Percentiles rank a stretch among this genome's conserved stretches.
These are phyloP conservation scores for human DNA, from an alignment of 2,113 vertebrate genomes.

Conservation along the genomic window GRCh38 chr15:61338001-61338500, in stretches of 20 bases:
- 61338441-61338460: not conserved
- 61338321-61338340: slow-evolving; percentile 78
- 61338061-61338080: slow-evolving; percentile 31
- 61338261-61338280: slow-evolving; percentile 86
- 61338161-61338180: slow-evolving; percentile 78
- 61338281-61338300: slow-evolving; percentile 86
- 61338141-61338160: slow-evolving; percentile 79
- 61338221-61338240: slow-evolving; percentile 82
- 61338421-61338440: not conserved
- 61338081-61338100: slow-evolving; percentile 46
- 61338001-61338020: slow-evolving; percentile 46
- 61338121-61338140: slow-evolving; percentile 72
- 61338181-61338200: slow-evolving; percentile 84
- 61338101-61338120: slow-evolving; percentile 38
- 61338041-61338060: not conserved
- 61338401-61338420: not conserved
- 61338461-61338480: not conserved
- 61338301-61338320: slow-evolving; percentile 82
- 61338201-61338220: slow-evolving; percentile 82
- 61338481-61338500: not conserved
- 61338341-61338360: slow-evolving; percentile 80
- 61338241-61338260: slow-evolving; percentile 83
- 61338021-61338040: slow-evolving; percentile 62
- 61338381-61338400: slow-evolving; percentile 48
- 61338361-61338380: slow-evolving; percentile 49